Evolutionary conservation across 23 tunicate genomes (phyloP), one percentile per base, ranked within the genome.

Genomic region (Styela clava): DNA sequence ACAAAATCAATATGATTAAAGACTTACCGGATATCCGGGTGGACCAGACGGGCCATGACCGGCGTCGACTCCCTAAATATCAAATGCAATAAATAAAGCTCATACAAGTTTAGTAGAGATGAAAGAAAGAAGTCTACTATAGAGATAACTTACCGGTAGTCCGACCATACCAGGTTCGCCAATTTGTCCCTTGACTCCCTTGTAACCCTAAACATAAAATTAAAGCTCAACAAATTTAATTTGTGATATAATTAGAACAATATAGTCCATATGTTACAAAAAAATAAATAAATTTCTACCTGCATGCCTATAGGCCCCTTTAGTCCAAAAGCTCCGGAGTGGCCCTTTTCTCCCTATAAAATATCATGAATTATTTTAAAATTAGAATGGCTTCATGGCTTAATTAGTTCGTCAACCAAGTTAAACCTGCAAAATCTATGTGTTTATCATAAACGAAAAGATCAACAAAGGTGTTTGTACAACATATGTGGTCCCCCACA

Each of bases 11-110:
- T 29, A 67, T 67, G 1, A 25, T n/a, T n/a, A 1, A 1, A 18
- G 19, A 18, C 71, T 67, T 25, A 67, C 71, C 16, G 71, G 71
- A 67, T 25, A 29, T 25, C 71, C 71, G 31, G 32, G 71, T 24
- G 22, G 23, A 18, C 71, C 71, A 19, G 23, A 12, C 0, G 31
- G 16, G 31, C 71, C 71, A 67, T 16, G 71, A 18, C 32, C 71
- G 16, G 32, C 71, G 16, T 67, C 71, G 16, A 25, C 71, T 12
- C 71, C 71, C 71, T 67, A 24, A 25, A 44, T 44, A 44, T 44
- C 7, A 44, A 44, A 44, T 44, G 56, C 22, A 61, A 21, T 0
- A 61, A 61, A 61, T 61, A 22, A 22, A 21, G n/a, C n/a, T 22
- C n/a, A 61, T 21, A 23, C 64, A 61, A 61, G 64, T n/a, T n/a